These are phyloP conservation scores for Tylochromis polylepis DNA, from an alignment of 2,113 vertebrate species.

Conservation along the genomic window DNA sequence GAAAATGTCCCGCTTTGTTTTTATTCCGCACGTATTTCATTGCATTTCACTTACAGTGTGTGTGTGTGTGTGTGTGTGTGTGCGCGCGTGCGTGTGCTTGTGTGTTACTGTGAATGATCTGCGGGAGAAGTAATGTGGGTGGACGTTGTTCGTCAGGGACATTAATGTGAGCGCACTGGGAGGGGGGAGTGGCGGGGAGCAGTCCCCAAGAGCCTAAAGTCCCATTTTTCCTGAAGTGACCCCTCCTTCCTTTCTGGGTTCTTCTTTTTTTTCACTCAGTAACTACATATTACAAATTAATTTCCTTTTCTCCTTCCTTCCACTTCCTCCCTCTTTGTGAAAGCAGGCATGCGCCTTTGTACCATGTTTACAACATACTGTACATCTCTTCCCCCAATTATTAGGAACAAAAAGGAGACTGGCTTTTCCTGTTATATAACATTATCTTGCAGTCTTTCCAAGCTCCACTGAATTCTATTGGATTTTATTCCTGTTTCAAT, in stretches of 20 bases:
- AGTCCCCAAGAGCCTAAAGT: conserved; percentile 25
- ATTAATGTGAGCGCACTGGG: conserved; percentile 37
- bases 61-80: background rate
- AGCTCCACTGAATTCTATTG: background rate
- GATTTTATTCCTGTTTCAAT: background rate
- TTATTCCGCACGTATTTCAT: background rate
- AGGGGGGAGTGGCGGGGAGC: background rate
- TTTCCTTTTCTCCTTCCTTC: conserved; percentile 14
- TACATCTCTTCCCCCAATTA: background rate
- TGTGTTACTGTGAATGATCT: conserved; percentile 20
- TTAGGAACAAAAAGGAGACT: conserved; percentile 4
- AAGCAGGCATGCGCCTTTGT: background rate
- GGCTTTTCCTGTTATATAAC: conserved; percentile 24
- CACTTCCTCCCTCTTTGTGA: background rate
- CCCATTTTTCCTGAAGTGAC: conserved; percentile 40
- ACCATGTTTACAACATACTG: conserved; percentile 15
- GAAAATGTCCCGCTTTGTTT: background rate
- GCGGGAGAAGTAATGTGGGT: conserved; percentile 43
- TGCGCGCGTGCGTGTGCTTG: background rate
- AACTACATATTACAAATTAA: conserved; percentile 41
- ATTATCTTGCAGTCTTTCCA: background rate
- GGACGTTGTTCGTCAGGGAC: conserved; percentile 49
- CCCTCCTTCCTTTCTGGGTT: conserved; percentile 4
- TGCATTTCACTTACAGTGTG: background rate
- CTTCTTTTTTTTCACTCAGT: background rate